Percentiles rank a stretch among this genome's conserved stretches.
These are phyloP conservation scores for Eclectus roratus DNA, from an alignment of 2,113 vertebrate species.

Conservation along the genomic window DNA sequence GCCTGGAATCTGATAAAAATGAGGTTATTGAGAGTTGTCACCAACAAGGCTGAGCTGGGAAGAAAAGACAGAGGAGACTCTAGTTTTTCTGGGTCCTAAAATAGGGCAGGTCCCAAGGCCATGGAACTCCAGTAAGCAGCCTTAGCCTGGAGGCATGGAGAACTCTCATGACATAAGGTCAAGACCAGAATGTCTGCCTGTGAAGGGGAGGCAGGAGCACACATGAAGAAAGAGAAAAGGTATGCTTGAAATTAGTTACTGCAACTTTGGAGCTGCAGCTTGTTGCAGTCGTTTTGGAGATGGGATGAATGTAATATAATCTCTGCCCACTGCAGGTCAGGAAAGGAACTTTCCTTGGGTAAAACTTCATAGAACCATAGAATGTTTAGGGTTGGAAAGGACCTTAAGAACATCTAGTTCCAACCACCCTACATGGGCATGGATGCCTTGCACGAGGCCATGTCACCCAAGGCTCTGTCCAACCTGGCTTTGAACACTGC, in stretches of 20 bases:
- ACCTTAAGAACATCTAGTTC: background rate
- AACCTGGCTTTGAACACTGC: background rate
- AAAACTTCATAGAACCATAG: background rate
- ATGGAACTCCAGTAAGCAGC: accelerated
- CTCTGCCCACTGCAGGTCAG: accelerated
- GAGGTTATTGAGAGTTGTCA: accelerated
- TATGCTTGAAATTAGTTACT: background rate
- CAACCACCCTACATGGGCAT: background rate
- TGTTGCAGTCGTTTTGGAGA: background rate
- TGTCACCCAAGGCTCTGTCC: background rate
- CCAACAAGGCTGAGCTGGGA: background rate
- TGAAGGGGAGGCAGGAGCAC: background rate
- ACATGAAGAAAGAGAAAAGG: background rate
- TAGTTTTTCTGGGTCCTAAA: background rate
- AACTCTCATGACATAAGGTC: accelerated
- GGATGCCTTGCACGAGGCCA: background rate
- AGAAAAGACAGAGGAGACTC: background rate
- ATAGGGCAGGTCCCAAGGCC: background rate
- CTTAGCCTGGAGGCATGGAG: background rate
- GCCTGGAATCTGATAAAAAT: background rate
- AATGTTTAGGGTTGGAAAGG: background rate
- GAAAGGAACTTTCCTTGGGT: background rate
- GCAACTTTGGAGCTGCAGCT: background rate
- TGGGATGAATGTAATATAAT: background rate
- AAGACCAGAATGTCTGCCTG: accelerated